Evolutionary conservation across 30 jellyfish, hydroid and myxozoan species (phyloP).

Genomic region (Chironex yamaguchii): DNA sequence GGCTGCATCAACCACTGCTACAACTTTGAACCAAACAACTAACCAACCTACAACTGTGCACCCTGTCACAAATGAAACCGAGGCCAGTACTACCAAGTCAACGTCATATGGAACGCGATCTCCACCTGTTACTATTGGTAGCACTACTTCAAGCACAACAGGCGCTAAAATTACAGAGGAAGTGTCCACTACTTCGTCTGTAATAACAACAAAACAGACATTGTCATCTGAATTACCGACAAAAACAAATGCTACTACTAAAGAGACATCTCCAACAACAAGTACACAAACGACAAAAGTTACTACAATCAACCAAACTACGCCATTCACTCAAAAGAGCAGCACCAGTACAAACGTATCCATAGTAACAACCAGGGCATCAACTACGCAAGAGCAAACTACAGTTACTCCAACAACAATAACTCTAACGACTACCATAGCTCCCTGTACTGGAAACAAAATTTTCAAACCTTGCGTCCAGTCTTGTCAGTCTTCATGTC

Average conservation of each 20-base stretch:
- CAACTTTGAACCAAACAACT: neutral
- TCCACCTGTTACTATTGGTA: neutral
- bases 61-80: neutral
- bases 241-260: neutral
- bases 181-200: neutral
- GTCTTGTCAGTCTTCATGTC: conserved; percentile 60
- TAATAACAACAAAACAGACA: neutral
- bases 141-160: neutral
- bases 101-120: neutral
- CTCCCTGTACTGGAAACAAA: conserved; percentile 58
- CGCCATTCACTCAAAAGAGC: neutral
- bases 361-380: neutral
- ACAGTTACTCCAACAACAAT: conserved; percentile 3
- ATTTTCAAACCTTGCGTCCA: conserved; percentile 51
- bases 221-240: conserved; percentile 27
- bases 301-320: neutral
- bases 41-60: neutral
- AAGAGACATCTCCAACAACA: neutral
- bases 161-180: neutral
- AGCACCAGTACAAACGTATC: neutral
- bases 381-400: conserved; percentile 6
- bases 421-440: neutral
- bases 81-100: neutral
- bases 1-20: conserved; percentile 4
- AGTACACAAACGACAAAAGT: neutral